Conservation (phyloP, 2,113 vertebrate genomes). For the Laterallus jamaicensis region DNA sequence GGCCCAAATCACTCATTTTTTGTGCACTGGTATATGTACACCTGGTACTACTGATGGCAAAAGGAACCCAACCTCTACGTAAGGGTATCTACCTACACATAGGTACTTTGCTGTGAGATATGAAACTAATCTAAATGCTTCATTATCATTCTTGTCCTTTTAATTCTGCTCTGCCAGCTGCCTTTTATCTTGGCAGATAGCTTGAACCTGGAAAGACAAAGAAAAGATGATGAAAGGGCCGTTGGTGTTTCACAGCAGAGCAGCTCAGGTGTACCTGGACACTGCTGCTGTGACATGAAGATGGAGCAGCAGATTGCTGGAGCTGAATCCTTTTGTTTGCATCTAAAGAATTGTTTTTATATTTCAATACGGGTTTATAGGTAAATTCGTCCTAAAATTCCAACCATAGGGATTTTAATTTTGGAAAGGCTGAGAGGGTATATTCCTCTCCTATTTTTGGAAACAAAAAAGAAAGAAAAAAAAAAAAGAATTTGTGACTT, state of each 20-base stretch:
- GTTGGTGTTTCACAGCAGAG: accelerated
- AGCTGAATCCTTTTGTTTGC: neutral
- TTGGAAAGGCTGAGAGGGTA: neutral
- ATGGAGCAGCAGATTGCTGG: neutral
- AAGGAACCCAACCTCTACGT: neutral
- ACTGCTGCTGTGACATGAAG: neutral
- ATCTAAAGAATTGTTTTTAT: neutral
- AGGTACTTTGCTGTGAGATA: neutral
- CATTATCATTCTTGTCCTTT: neutral
- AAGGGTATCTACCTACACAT: neutral
- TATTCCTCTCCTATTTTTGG: neutral
- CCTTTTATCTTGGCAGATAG: neutral
- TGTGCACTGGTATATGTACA: neutral
- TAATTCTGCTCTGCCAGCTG: neutral
- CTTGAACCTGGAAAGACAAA: neutral
- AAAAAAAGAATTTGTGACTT: neutral
- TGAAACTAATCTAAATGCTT: neutral
- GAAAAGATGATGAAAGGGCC: neutral
- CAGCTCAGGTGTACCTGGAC: neutral
- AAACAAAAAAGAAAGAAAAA: neutral
- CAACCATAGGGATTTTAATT: neutral
- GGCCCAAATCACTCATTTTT: neutral
- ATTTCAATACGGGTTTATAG: neutral
- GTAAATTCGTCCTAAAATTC: neutral
- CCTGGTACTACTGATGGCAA: neutral